A percentile compares a stretch with the other conserved stretches of the same genome.
These are phyloP conservation scores for Sebastes taczanowskii DNA, from an alignment of 2,797 vertebrate genomes.

Conservation along the genomic window DNA sequence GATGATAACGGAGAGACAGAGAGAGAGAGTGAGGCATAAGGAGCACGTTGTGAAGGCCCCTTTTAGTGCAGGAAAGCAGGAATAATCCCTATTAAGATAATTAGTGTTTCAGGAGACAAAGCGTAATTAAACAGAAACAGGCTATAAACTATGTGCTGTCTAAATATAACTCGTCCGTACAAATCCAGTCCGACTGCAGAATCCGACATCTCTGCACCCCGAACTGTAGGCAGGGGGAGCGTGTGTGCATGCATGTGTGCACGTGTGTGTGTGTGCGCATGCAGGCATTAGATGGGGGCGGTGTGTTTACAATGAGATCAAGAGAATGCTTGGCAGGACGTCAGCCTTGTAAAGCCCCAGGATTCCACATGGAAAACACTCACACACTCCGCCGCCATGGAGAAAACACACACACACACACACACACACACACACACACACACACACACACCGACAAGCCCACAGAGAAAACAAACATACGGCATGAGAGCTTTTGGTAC, in stretches of 20 bases:
- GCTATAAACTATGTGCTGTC: slow-evolving; percentile 33
- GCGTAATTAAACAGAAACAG: slow-evolving; percentile 61
- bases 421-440: slow-evolving; percentile 31
- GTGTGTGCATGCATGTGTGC: background rate
- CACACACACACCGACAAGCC: slow-evolving; percentile 12
- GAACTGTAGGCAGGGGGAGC: slow-evolving; percentile 10
- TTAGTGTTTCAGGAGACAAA: slow-evolving; percentile 63
- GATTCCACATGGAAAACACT: slow-evolving; percentile 61
- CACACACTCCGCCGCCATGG: slow-evolving; percentile 18
- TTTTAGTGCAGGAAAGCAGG: slow-evolving; percentile 46
- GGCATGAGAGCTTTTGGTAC: slow-evolving; percentile 21
- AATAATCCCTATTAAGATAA: slow-evolving; percentile 65
- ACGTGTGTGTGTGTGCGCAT: background rate
- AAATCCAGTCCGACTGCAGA: slow-evolving; percentile 23
- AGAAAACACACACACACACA: slow-evolving; percentile 40
- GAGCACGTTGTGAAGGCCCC: slow-evolving; percentile 16
- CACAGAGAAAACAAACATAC: slow-evolving; percentile 37
- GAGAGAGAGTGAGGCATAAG: background rate
- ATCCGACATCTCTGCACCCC: background rate
- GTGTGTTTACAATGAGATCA: slow-evolving; percentile 69
- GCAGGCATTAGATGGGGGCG: slow-evolving; percentile 29
- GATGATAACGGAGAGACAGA: slow-evolving; percentile 19
- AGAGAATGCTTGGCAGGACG: slow-evolving; percentile 68
- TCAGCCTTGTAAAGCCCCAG: slow-evolving; percentile 65
- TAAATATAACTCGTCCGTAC: slow-evolving; percentile 46